Evolutionary conservation across 1,140 invertebrate genomes (phyloP), one percentile per base, ranked within the genome.

Genomic region (Ganaspis sp.): DNA sequence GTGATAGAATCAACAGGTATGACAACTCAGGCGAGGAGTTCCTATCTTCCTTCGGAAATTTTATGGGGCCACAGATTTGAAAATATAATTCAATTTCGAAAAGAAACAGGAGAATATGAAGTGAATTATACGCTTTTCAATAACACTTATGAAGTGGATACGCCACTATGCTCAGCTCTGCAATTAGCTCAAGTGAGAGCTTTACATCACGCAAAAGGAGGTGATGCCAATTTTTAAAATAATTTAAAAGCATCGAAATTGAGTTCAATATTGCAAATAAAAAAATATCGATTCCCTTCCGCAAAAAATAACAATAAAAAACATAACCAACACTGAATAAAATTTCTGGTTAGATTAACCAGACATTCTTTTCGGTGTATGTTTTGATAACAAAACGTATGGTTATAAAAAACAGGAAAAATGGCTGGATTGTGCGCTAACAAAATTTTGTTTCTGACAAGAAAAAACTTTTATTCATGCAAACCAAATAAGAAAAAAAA

Each of bases 61-160:
- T 92, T 98, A 23, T 99, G 98, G 98, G 98, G 98, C 1, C 96
- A 98, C 87, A 93, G 97, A 69, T 99, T 98, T 87, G 95, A 96
- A 81, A 94, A 95, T 1, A 92, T 99, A 82, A 96, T 99, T 42
- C 93, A 94, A 40, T 99, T 98, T 90, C 97, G 96, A 80, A 97
- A 98, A 87, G 96, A 98, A 73, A 94, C 96, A 69, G 96, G 98
- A 77, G 95, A 96, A 38, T 99, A 99, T 89, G 95, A 97, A 84
- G 97, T 99, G 26, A 97, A 99, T 90, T 99, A 99, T 88, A 96
- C 95, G 11, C 94, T 97, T 78, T 99, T 99, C 91, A 97, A 99
- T 87, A 95, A 95, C 81, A 98, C 97, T 2, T 95, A 94, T 69
- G 96, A 97, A 87, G 95, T 99, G 34, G 96, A 97, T 78, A 99